A percentile compares a stretch with the other conserved stretches of the same genome.
Conservation (phyloP, 23 tunicate genomes). For the Oikopleura dioica region DNA sequence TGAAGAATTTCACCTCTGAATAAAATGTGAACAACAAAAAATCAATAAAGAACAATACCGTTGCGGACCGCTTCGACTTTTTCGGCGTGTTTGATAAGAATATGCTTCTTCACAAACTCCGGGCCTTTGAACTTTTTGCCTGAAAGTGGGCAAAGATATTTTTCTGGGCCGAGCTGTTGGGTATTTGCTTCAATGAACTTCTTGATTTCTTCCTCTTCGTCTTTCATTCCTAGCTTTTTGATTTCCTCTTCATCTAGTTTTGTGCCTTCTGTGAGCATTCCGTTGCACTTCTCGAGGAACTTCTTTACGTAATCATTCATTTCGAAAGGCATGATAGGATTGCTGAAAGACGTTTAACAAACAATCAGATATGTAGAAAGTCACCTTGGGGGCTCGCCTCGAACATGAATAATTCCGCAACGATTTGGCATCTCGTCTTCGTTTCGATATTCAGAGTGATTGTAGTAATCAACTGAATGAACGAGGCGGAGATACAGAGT, state of each 20-base stretch:
- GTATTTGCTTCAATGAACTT: constrained; percentile 68
- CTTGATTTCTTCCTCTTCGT: constrained; percentile 64
- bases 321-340: constrained; percentile 19
- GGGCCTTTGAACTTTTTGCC: constrained; percentile 99
- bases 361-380: not conserved
- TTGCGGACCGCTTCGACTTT: constrained; percentile 68
- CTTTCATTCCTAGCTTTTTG: constrained; percentile 54
- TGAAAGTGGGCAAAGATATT: constrained; percentile 92
- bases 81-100: constrained; percentile 79
- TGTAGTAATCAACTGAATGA: constrained; percentile 95
- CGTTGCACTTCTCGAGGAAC: constrained; percentile 50
- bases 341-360: not conserved
- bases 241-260: constrained; percentile 57
- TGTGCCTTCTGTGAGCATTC: constrained; percentile 57
- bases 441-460: constrained; percentile 77
- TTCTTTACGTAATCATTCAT: constrained; percentile 73
- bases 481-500: constrained; percentile 65
- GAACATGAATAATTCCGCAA: constrained; percentile 80
- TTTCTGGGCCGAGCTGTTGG: constrained; percentile 86
- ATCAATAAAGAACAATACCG: not conserved
- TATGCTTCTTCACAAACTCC: constrained; percentile 85
- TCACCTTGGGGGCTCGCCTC: constrained; percentile 25
- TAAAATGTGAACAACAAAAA: too few relatives aligned
- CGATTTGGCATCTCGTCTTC: constrained; percentile 99
- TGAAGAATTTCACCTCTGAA: constrained; percentile 53